phyloP scores from a whole-genome alignment of 2,888 invertebrate species.

The Pomacea canaliculata region DNA sequence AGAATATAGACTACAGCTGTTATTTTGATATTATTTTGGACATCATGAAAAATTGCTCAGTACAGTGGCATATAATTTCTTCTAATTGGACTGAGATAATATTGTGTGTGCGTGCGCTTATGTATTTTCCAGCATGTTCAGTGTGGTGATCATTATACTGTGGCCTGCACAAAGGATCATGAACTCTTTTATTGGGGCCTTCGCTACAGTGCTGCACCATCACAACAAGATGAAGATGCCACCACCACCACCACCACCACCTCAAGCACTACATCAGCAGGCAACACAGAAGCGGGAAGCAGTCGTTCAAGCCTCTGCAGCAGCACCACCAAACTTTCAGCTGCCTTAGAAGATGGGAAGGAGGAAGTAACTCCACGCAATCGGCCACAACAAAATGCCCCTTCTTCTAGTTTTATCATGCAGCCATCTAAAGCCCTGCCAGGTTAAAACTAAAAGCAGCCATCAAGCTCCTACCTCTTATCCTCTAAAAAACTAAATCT shows the following conservation, averaged over 20 bases:
- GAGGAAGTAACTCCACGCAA: conserved; percentile 23
- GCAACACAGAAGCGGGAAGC: conserved; percentile 12
- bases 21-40: too few relatives aligned
- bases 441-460: too few relatives aligned
- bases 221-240: conserved; percentile 37
- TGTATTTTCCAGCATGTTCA: conserved; percentile 73
- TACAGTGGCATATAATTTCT: too few relatives aligned
- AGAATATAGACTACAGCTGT: too few relatives aligned
- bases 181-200: conserved; percentile 80
- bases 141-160: conserved; percentile 78
- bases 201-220: conserved; percentile 45
- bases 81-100: not conserved
- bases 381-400: not conserved
- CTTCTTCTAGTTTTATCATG: too few relatives aligned
- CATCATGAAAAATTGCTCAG: too few relatives aligned
- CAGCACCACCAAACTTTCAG: not conserved
- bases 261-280: not conserved
- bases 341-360: not conserved
- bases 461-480: too few relatives aligned
- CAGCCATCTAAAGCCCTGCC: too few relatives aligned
- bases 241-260: conserved; percentile 36
- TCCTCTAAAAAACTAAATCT: too few relatives aligned
- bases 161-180: conserved; percentile 78
- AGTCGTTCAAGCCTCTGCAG: conserved; percentile 25
- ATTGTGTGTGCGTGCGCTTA: not conserved